These are phyloP conservation scores for Manduca sexta DNA, from an alignment of 1,140 invertebrate species.

Conservation along the genomic window DNA sequence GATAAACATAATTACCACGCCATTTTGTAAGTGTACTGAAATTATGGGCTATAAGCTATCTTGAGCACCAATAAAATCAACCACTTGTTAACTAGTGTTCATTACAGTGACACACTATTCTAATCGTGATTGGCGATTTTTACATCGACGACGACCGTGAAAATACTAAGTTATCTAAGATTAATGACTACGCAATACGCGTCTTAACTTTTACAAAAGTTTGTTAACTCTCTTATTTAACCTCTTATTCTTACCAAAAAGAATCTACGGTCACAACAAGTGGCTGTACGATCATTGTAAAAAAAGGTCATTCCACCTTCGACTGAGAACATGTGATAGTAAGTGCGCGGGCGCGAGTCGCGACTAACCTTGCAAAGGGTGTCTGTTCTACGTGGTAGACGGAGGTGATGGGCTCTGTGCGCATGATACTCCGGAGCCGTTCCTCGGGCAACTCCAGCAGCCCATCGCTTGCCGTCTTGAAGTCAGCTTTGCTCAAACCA, in stretches of 20 bases:
- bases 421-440: slow-evolving; percentile 74
- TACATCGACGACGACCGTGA: no score
- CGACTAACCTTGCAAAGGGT: slow-evolving; percentile 78
- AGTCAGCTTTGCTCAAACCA: slow-evolving; percentile 65
- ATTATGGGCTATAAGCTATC: slow-evolving; percentile 1
- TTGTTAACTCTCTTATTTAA: no score
- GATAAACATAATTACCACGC: slow-evolving; percentile 31
- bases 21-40: slow-evolving; percentile 22
- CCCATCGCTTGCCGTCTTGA: slow-evolving; percentile 75
- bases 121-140: no score
- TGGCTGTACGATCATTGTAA: not conserved
- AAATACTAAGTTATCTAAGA: no score
- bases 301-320: slow-evolving; percentile 8
- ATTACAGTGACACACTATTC: not conserved
- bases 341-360: not conserved
- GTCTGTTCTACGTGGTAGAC: slow-evolving; percentile 80
- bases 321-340: slow-evolving; percentile 10
- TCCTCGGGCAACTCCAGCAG: slow-evolving; percentile 77
- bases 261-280: not conserved
- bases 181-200: no score
- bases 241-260: no score
- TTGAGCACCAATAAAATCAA: not conserved
- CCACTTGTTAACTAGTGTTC: slow-evolving; percentile 4
- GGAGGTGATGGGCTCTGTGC: slow-evolving; percentile 77
- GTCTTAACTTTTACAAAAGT: no score